These are phyloP conservation scores for Pteropus rufus DNA, from an alignment of 2,797 vertebrate genomes.

Conservation along the genomic window DNA sequence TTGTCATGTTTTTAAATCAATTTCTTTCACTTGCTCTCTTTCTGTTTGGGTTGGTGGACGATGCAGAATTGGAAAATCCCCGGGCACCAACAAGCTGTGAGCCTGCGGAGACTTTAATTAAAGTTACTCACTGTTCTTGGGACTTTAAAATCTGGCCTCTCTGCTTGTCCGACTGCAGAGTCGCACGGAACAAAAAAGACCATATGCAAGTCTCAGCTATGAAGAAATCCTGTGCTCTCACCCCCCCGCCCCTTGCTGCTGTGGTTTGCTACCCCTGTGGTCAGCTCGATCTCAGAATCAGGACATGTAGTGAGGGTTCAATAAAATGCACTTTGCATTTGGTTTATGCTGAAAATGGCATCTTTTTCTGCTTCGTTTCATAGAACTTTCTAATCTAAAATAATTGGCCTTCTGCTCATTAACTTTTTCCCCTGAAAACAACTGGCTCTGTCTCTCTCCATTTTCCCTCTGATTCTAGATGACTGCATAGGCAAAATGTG, in stretches of 20 bases:
- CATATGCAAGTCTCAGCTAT: slow-evolving; percentile 16
- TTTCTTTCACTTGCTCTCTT: slow-evolving; percentile 76
- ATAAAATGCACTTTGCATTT: slow-evolving; percentile 13
- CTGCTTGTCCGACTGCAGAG: slow-evolving; percentile 66
- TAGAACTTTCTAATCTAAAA: slow-evolving; percentile 62
- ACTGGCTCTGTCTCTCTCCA: slow-evolving; percentile 12
- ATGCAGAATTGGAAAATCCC: slow-evolving; percentile 79
- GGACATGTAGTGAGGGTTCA: not conserved
- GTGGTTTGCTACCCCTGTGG: not conserved
- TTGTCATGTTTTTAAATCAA: slow-evolving; percentile 80
- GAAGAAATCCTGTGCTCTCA: slow-evolving; percentile 51
- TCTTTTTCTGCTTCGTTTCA: slow-evolving; percentile 40
- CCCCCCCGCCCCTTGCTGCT: not conserved
- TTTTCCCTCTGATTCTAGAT: not conserved
- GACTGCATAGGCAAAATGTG: not conserved
- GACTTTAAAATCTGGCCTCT: slow-evolving; percentile 72
- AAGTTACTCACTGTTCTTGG: slow-evolving; percentile 74
- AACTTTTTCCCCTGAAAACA: slow-evolving; percentile 10
- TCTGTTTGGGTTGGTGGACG: slow-evolving; percentile 78
- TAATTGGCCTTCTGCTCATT: slow-evolving; percentile 34
- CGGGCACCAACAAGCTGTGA: slow-evolving; percentile 75
- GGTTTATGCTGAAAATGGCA: slow-evolving; percentile 10
- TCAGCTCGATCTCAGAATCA: slow-evolving; percentile 9
- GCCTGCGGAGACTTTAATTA: slow-evolving; percentile 83
- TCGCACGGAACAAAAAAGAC: slow-evolving; percentile 55